Conservation (phyloP, 2,797 vertebrate genomes). For the Uromys caudimaculatus region DNA sequence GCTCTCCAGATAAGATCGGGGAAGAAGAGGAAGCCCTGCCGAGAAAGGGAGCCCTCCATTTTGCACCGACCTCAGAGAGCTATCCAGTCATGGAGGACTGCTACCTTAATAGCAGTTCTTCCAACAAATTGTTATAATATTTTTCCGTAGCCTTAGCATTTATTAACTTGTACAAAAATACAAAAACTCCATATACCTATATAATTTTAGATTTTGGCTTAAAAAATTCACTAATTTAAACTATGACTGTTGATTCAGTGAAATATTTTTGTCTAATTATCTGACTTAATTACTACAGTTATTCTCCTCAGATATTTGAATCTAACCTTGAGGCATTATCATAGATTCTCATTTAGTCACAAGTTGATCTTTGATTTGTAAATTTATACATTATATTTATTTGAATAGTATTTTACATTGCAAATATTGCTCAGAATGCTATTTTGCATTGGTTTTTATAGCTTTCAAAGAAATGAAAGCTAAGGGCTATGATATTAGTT, state of each 20-base stretch:
- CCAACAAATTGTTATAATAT: background rate
- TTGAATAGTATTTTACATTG: background rate
- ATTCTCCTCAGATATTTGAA: constrained; percentile 36
- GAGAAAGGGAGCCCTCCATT: background rate
- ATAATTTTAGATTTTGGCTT: constrained; percentile 39
- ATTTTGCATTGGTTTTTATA: background rate
- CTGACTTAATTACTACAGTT: constrained; percentile 51
- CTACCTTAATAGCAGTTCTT: background rate
- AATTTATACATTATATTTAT: constrained; percentile 52
- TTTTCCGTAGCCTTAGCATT: background rate
- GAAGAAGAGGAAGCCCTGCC: background rate
- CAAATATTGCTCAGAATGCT: constrained; percentile 13
- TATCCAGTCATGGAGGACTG: no score
- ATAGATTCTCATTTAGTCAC: constrained; percentile 5
- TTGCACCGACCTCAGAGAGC: no score
- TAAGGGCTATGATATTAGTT: constrained; percentile 19
- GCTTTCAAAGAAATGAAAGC: constrained; percentile 55
- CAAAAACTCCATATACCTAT: background rate
- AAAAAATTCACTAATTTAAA: constrained; percentile 9
- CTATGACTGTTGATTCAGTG: background rate
- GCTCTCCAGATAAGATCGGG: background rate
- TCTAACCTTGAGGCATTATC: background rate
- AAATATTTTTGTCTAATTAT: constrained; percentile 30
- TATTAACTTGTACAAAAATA: constrained; percentile 37
- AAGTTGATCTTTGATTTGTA: constrained; percentile 46